Evolutionary conservation across 2,113 vertebrate genomes (phyloP), one percentile per base, ranked within the genome.

Genomic region (Petrocephalus zakoni): DNA sequence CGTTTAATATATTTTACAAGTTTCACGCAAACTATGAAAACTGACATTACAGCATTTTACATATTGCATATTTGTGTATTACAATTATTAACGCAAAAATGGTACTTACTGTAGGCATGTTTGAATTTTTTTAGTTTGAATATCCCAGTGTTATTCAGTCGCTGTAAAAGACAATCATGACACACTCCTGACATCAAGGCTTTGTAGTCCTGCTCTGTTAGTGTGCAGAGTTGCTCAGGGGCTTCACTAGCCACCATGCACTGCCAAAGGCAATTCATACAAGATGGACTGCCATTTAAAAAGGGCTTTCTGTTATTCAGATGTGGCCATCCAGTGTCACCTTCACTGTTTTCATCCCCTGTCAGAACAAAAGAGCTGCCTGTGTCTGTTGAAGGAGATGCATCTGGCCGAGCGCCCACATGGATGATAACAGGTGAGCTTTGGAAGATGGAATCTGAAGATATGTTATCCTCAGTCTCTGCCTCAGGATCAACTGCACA

Each of bases 171-270:
- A 96, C 98, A 99, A 0, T 92, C 86, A 2, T 96, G 95, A 22
- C 94, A 96, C 81, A 98, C 96, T 10, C 97, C 97, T 5, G 97
- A 95, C 85, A 99, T 92, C 0, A 99, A 95, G 10, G 93, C 94
- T 64, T 86, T 87, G 90, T 97, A 96, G 91, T 99, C 98, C 0
- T 93, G 90, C 1, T 94, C 92, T 5, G 92, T 93, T 92, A 99
- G 93, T 29, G 90, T 72, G 4, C 95, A 96, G 72, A 93, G 92
- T 0, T 90, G 87, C 10, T 93, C 89, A 0, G 89, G 81, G 61
- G 58, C n/a, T 5, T 47, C 56, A 29, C 21, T 61, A 53, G 86
- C 86, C 11, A 58, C 85, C 19, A 11, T 29, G 81, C 88, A 91
- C 0, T 53, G 87, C 37, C 91, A 72, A 10, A 90, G 52, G 88